Conservation (phyloP, 2,113 vertebrate genomes). For the Clarias gariepinus region DNA sequence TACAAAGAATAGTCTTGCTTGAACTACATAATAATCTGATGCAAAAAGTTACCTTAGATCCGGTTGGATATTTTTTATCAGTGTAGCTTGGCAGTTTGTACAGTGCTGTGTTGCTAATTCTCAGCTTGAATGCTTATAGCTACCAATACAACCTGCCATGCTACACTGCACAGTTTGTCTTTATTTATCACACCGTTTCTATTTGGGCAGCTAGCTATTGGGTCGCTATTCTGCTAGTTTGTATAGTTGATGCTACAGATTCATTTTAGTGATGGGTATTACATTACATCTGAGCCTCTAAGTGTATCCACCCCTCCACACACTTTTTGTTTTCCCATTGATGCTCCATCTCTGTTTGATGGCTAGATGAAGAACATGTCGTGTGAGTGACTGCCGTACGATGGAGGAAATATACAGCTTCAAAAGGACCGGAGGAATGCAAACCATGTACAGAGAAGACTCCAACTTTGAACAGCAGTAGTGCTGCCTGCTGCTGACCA, state of each 20-base stretch:
- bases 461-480: slow-evolving; percentile 43
- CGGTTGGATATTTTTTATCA: too few relatives aligned
- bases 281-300: not conserved
- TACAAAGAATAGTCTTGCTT: too few relatives aligned
- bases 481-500: slow-evolving; percentile 63
- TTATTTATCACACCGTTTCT: too few relatives aligned
- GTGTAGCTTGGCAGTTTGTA: not conserved
- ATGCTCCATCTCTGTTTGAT: slow-evolving; percentile 70
- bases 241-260: too few relatives aligned
- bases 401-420: slow-evolving; percentile 71
- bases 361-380: slow-evolving; percentile 77
- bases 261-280: too few relatives aligned
- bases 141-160: not conserved
- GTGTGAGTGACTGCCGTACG: slow-evolving; percentile 73
- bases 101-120: not conserved
- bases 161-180: not conserved
- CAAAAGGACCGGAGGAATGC: slow-evolving; percentile 72
- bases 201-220: not conserved
- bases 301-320: not conserved
- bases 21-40: too few relatives aligned
- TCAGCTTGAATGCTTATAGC: not conserved
- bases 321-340: slow-evolving; percentile 56
- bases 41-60: too few relatives aligned
- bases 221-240: too few relatives aligned
- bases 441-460: slow-evolving; percentile 73